Base-by-base conservation (phyloP, 2,888 invertebrate genomes). In the Acronicta psi region DNA sequence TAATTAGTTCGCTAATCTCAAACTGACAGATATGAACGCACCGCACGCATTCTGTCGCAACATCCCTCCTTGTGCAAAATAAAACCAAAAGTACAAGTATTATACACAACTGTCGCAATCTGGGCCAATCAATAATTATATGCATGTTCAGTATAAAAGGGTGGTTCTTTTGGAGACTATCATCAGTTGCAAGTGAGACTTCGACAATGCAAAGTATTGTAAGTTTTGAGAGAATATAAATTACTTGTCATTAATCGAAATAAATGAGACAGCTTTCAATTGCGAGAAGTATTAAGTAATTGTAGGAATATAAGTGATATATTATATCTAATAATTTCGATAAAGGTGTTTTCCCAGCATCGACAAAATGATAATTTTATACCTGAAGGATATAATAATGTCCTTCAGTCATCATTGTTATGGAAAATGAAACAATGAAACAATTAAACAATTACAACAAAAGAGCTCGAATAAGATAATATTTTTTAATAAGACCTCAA, bases 191-290 rank as follows among this genome's bases (percentile, higher is more conserved):
- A 65, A 68, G 55, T 64, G 74, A 76, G 79, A 78, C 73, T 75
- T 77, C 67, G 66, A 84, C 80, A 82, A 90, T 90, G 90, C 80
- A 87, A 75, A 84, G 74, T 73, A 78, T 84, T 68, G 90, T 91
- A 80, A 89, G 90, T 88, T 51, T 52, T 53, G 43, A 34, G 25
- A 37, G 36, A 55, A 49, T n/a, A 34, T 5, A 55, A 50, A 41
- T 42, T 58, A 29, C 29, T 43, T 40, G 29, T 34, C 20, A 20
- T 23, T 71, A 20, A 5, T 7, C 0, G 0, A 18, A 11, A 34
- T 34, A 6, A 34, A 34, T 34, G 4, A 7, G 7, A 34, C n/a
- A n/a, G 4, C 34, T n/a, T 34, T n/a, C n/a, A 1, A 13, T n/a
- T 13, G 10, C 10, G 25, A 10, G 10, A 25, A 10, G 25, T 10